A percentile compares a stretch with the other conserved stretches of the same genome.
Conservation (phyloP, 2,888 invertebrate genomes). For the Auanema sp. region DNA sequence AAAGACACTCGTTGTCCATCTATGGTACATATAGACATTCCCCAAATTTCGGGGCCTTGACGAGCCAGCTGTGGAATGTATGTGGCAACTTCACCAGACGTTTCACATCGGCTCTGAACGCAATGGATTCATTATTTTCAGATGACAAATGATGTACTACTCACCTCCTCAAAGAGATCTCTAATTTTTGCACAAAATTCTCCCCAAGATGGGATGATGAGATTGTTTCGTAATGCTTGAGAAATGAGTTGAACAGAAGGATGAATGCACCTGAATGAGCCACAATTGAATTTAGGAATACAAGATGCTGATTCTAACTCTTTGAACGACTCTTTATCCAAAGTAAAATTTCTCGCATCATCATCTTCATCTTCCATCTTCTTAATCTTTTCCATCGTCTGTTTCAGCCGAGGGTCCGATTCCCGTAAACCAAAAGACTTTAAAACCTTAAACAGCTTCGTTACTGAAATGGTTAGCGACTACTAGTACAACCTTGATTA, state of each 20-base stretch:
- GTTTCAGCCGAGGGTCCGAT: constrained; percentile 38
- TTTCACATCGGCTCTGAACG: constrained; percentile 23
- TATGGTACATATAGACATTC: constrained; percentile 90
- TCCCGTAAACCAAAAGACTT: constrained; percentile 59
- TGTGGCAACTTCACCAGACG: constrained; percentile 53
- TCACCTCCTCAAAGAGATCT: constrained; percentile 71
- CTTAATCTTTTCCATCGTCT: constrained; percentile 39
- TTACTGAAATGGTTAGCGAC: background rate
- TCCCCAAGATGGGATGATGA: constrained; percentile 89
- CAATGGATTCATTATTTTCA: background rate
- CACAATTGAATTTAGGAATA: background rate
- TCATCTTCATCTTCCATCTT: constrained; percentile 42
- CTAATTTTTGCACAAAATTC: constrained; percentile 88
- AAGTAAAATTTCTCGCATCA: constrained; percentile 41
- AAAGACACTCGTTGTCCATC: constrained; percentile 77
- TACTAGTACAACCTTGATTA: constrained; percentile 44
- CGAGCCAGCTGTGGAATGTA: constrained; percentile 94
- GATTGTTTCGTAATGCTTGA: constrained; percentile 70
- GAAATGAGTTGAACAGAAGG: constrained; percentile 54
- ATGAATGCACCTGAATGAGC: constrained; percentile 46
- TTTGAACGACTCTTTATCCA: constrained; percentile 50
- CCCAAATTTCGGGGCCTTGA: constrained; percentile 73
- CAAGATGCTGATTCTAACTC: constrained; percentile 31
- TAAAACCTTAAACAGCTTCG: constrained; percentile 24
- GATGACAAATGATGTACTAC: too few species aligned